Base-by-base conservation (phyloP, 2,888 invertebrate species). In the Mythimna lalbum region DNA sequence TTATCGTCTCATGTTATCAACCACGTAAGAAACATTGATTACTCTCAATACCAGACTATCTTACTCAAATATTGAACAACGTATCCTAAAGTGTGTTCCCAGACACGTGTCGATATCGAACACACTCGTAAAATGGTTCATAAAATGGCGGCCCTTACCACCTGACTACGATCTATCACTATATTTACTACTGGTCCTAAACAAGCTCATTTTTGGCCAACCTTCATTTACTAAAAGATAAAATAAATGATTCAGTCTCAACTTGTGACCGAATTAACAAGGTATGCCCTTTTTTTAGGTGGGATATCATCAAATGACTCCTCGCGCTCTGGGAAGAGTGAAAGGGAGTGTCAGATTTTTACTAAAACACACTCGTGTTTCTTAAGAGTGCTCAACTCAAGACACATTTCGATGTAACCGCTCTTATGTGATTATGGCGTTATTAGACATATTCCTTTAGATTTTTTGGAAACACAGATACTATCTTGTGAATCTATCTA, bases 181-280 rank as follows among this genome's bases (percentile, higher is more conserved):
- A 66, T 6, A 52, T 73, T 79, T 50, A 66, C 74, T 62, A 53
- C n/a, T 19, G 7, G 27, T 69, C 78, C 65, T 81, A 80, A 75
- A 60, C 65, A 81, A 74, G 39, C 68, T 74, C 47, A 49, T 63
- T 69, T 61, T 69, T 21, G 23, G 49, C 31, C 21, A 52, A 60
- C 12, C 23, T 39, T 21, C 47, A 27, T 12, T 63, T 47, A 47
- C 47, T 43, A 72, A 55, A 62, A 59, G 47, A 65, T 67, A 68
- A 67, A 73, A 61, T 43, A 4, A 73, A 75, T 66, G 49, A 60
- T 81, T 71, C 57, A 75, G 64, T 71, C 57, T 36, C 31, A 31
- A 63, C 6, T 31, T 56, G 19, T 73, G 14, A 14, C 21, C 47
- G 33, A 27, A 61, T 31, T 60, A 47, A 62, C 39, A 71, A 63